Evolutionary conservation across 2,888 invertebrate species (phyloP), one percentile per base, ranked within the genome.

Genomic region (Eupithecia exiguata): DNA sequence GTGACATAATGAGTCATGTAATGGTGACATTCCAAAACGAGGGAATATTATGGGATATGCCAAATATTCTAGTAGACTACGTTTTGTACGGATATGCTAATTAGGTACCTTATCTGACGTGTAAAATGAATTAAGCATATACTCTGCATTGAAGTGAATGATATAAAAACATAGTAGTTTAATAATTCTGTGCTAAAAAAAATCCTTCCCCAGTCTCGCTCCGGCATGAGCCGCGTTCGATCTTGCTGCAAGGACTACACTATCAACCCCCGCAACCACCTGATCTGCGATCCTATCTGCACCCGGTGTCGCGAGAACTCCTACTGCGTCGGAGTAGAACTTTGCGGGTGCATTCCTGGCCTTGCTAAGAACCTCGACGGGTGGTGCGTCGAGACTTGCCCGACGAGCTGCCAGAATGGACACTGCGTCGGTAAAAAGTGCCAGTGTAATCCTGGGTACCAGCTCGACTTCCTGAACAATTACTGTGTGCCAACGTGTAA

Each of bases 361-460:
- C 96, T 95, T 81, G 94, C 96, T 38, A 94, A 92, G 81, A 95
- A 95, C 78, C 81, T 90, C 21, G 94, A 85, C 10, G 94, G 91
- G 1, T 87, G 93, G 74, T 97, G 97, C 79, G 91, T 96, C 0
- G 94, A 96, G 2, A 96, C 96, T 0, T 97, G 97, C 74, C 96
- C 96, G 0, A 95, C 61, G 12, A 96, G 96, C 0, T 97, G 97
- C 80, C 94, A 96, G 77, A 95, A 97, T 77, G 97, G 97, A 0
- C 92, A 94, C 2, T 97, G 97, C 78, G 91, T 95, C 77, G 90
- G 95, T 0, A 93, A 95, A 0, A 93, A 94, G 49, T 97, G 97
- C 77, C 90, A 95, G 10, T 97, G 97, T 83, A 95, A 95, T 83
- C 88, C 95, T 65, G 94, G 96, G 0, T 96, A 92, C 81, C 92